Base-by-base conservation (phyloP, 35 echinoderm and acorn worm genomes). In the Acanthaster planci region DNA sequence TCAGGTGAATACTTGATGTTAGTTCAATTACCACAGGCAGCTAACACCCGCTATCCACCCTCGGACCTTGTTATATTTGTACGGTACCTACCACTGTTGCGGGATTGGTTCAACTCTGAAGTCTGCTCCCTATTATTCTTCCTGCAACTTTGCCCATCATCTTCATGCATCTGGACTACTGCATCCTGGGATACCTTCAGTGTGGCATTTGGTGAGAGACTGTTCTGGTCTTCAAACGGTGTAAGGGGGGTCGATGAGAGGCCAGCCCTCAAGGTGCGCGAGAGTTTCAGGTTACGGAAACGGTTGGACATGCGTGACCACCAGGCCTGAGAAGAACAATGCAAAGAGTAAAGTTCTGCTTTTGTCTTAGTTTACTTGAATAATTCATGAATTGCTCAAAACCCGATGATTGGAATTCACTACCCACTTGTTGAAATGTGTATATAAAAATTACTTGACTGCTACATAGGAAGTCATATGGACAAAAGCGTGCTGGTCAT, bases 301-400 rank as follows among this genome's bases (percentile, higher is more conserved):
- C 95, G 88, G 52, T 98, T 98, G 32, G 95, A 98, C 88, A 98
- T 91, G 51, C 95, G 67, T 37, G 92, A 91, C 95, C 95, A 98
- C 95, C 95, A 98, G 16, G 91, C 87, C 95, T 98, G 67, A 39
- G 56, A 56, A 38, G 67, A 34, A 56, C 7, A 67, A 72, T n/a
- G n/a, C n/a, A n/a, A n/a, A n/a, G n/a, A n/a, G n/a, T n/a, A n/a
- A n/a, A n/a, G n/a, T 57, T 14, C 22, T 57, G 22, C 22, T 57
- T 57, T 15, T 57, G 22, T 15, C 22, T 57, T 22, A 15, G 55
- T 57, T 14, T 57, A 57, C 22, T 57, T 57, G 55, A 57, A 57
- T 15, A 57, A n/a, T n/a, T n/a, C n/a, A n/a, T n/a, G n/a, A n/a
- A n/a, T n/a, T n/a, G n/a, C n/a, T n/a, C n/a, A n/a, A n/a, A n/a